phyloP scores from a whole-genome alignment of 2,888 invertebrate species.

The Acrobasis consociella region DNA sequence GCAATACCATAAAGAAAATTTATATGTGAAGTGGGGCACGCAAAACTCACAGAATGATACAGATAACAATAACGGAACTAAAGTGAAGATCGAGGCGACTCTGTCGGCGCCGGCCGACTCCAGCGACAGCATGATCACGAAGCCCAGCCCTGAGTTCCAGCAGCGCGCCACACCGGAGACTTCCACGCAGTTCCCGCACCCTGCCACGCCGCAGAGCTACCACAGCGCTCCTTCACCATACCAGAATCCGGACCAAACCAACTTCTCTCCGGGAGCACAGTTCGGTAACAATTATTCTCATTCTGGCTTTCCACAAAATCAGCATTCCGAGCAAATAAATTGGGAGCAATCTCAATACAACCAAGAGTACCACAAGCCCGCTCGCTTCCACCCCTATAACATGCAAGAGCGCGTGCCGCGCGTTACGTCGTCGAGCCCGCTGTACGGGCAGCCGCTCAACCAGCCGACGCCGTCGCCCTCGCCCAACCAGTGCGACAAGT shows the following conservation, averaged over 20 bases:
- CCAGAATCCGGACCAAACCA: constrained; percentile 83
- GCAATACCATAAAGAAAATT: constrained; percentile 90
- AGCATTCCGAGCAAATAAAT: constrained; percentile 73
- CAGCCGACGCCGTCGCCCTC: constrained; percentile 88
- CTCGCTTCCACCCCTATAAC: constrained; percentile 78
- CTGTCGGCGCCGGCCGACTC: constrained; percentile 89
- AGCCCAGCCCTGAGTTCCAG: constrained; percentile 84
- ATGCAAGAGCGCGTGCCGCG: constrained; percentile 80
- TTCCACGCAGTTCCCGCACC: constrained; percentile 82
- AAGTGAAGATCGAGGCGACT: constrained; percentile 83
- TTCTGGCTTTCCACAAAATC: constrained; percentile 76
- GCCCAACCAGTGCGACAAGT: constrained; percentile 92
- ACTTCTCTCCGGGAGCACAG: constrained; percentile 81
- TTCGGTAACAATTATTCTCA: constrained; percentile 77
- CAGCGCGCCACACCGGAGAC: constrained; percentile 83
- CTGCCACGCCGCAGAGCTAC: constrained; percentile 86
- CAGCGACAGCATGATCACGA: constrained; percentile 86
- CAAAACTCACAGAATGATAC: constrained; percentile 82
- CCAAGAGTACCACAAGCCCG: constrained; percentile 72
- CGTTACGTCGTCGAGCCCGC: constrained; percentile 79
- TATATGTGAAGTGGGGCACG: constrained; percentile 88
- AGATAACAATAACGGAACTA: constrained; percentile 85
- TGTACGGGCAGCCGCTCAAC: constrained; percentile 82
- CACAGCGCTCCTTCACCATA: constrained; percentile 86
- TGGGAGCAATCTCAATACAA: constrained; percentile 77